phyloP scores from a whole-genome alignment of 37 sponge, comb jelly and placozoan species.

The Halichondria panicea region DNA sequence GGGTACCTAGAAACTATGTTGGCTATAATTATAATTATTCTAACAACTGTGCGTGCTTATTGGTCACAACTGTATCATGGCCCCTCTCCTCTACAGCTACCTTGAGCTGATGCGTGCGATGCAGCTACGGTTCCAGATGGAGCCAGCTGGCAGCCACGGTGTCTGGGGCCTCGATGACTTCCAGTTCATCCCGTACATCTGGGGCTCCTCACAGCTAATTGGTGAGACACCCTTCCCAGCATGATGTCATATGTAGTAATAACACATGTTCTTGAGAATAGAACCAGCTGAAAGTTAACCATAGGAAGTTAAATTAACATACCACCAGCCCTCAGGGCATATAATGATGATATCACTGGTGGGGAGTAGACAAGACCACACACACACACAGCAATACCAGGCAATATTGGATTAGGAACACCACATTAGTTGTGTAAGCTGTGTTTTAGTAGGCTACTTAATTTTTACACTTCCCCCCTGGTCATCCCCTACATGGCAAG shows the following conservation, averaged over 20 bases:
- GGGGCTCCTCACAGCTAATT: constrained; percentile 91
- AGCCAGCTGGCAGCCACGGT: constrained; percentile 99
- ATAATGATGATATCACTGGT: background rate
- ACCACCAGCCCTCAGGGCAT: background rate
- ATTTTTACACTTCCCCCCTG: too few species aligned
- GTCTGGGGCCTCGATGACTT: constrained; percentile 99
- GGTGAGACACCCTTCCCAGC: constrained; percentile 29
- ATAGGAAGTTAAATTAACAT: background rate
- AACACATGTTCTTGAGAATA: too few species aligned
- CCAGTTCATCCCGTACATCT: constrained; percentile 95
- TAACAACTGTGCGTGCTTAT: background rate
- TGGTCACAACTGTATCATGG: background rate
- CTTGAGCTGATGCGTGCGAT: constrained; percentile 76
- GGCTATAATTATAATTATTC: background rate
- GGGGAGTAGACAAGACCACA: background rate
- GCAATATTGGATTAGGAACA: too few species aligned
- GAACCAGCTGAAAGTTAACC: background rate
- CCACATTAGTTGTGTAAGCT: too few species aligned
- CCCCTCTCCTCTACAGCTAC: constrained; percentile 72
- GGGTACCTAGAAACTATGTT: too few species aligned
- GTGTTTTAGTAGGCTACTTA: too few species aligned
- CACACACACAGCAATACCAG: background rate
- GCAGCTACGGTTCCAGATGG: constrained; percentile 81
- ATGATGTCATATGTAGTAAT: background rate
- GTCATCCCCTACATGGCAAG: too few species aligned